Evolutionary conservation across 2,113 vertebrate genomes (phyloP).

Genomic region (Beaufortia kweichowensis): DNA sequence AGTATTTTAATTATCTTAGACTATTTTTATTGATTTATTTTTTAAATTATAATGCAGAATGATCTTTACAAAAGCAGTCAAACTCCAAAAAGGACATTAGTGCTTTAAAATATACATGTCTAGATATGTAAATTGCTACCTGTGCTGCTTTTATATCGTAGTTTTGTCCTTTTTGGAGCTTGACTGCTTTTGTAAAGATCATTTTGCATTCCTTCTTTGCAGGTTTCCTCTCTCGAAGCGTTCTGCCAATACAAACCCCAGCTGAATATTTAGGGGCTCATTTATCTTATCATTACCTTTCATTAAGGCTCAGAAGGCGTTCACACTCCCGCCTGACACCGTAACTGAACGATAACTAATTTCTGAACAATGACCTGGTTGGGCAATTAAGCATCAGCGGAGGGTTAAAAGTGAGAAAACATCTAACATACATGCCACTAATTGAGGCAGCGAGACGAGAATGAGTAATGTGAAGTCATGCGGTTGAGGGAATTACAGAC

Average conservation of each 20-base stretch:
- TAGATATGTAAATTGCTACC: no score
- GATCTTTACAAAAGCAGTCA: slow-evolving; percentile 7
- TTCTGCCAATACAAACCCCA: slow-evolving; percentile 28
- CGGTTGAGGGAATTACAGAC: slow-evolving; percentile 35
- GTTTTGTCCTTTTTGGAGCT: neutral
- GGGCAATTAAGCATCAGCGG: slow-evolving; percentile 40
- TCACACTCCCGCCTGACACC: slow-evolving; percentile 24
- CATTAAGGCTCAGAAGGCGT: slow-evolving; percentile 50
- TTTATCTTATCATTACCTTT: slow-evolving; percentile 51
- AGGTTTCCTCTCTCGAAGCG: neutral
- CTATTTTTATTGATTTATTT: neutral
- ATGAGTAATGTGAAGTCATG: slow-evolving; percentile 41
- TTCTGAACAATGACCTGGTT: slow-evolving; percentile 41
- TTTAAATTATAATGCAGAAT: neutral
- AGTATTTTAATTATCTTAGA: no score
- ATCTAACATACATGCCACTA: slow-evolving; percentile 29
- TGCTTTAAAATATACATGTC: no score
- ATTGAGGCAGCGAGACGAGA: slow-evolving; percentile 43
- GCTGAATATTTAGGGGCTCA: slow-evolving; percentile 43
- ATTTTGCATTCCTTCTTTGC: neutral
- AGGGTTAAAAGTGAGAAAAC: slow-evolving; percentile 31
- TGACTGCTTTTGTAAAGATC: slow-evolving; percentile 7
- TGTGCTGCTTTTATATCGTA: no score
- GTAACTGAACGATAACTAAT: slow-evolving; percentile 42
- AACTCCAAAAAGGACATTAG: neutral